Base-by-base conservation (phyloP, 2,797 vertebrate species). In the Dendrocincla fuliginosa region DNA sequence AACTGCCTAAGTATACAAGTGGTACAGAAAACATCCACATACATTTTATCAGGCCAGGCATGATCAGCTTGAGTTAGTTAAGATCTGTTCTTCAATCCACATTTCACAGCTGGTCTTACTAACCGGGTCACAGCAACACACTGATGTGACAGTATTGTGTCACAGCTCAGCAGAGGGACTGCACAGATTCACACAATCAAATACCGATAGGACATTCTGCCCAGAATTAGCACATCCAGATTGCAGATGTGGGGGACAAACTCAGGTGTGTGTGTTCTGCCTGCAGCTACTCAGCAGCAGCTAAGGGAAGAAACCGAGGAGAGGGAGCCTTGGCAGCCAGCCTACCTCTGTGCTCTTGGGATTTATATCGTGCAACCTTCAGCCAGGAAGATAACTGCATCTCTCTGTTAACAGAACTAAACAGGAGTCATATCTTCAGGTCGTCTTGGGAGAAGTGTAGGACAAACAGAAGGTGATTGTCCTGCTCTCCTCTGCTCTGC, bases 391-490 rank as follows among this genome's bases (percentile, higher is more conserved):
- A 14, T 9, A 71, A 46, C 2, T 7, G 14, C 3, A 2, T 44
- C 23, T 55, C 37, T 33, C 60, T 57, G 5, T 30, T 44, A 44
- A 44, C 35, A 52, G 13, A 67, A 2, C 49, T 63, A 33, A 78
- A 61, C 9, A n/a, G 22, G 39, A 90, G 16, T 16, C 0, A 0
- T 9, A 33, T 49, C 44, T 81, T 24, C 27, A 74, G 8, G 33
- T 24, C 70, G 37, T 65, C 74, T 55, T 0, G 2, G 18, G 9
- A 77, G n/a, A 76, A 77, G 37, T 0, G 0, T 16, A 24, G 14
- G 42, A 79, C 30, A 17, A 19, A 17, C 2, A 73, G 37, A 13
- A 73, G 24, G 46, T 57, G 19, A 64, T 11, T 37, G 13, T 28
- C 22, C 50, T 87, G 75, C 32, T 71, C 67, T 44, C 1, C 27